A percentile compares a stretch with the other conserved stretches of the same genome.
Evolutionary conservation across 2,797 vertebrate species (phyloP).

Genomic region (Aldrovandia affinis): DNA sequence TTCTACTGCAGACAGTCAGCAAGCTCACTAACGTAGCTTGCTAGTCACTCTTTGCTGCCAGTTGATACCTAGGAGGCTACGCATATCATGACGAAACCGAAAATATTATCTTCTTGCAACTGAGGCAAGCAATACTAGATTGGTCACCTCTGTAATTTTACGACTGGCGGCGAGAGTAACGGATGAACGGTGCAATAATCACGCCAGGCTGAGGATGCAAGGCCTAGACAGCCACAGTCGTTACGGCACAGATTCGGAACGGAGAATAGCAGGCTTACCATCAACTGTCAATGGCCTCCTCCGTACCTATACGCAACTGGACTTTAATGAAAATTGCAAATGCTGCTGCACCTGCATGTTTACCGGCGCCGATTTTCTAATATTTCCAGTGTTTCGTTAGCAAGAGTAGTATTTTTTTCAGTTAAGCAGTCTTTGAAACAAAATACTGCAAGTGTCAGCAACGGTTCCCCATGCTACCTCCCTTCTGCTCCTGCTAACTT

Average conservation of each 20-base stretch:
- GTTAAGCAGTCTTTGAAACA: slow-evolving; percentile 13
- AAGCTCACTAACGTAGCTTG: slow-evolving; percentile 8
- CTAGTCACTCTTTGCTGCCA: background rate
- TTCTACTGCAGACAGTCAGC: slow-evolving; percentile 18
- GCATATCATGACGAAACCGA: slow-evolving; percentile 6
- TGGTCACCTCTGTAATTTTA: background rate
- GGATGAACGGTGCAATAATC: background rate
- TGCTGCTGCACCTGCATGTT: slow-evolving; percentile 23
- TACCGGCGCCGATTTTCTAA: background rate
- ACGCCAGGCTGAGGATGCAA: background rate
- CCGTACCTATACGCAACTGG: slow-evolving; percentile 8
- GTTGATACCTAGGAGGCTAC: background rate
- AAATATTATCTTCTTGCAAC: background rate
- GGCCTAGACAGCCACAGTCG: slow-evolving; percentile 16
- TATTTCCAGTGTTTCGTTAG: background rate
- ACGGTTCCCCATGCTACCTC: slow-evolving; percentile 48
- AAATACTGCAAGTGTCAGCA: slow-evolving; percentile 36
- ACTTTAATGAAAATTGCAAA: slow-evolving; percentile 5
- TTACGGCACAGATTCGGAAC: background rate
- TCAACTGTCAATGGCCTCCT: slow-evolving; percentile 35
- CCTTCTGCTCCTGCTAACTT: slow-evolving; percentile 48
- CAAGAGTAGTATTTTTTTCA: background rate
- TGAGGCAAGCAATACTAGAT: background rate
- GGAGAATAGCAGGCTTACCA: slow-evolving; percentile 27
- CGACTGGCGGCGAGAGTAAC: background rate